Percentiles rank a stretch among this genome's conserved stretches.
These are phyloP conservation scores for Drosophila aff. DNA, from an alignment of 1,140 invertebrate species.

Conservation along the genomic window DNA sequence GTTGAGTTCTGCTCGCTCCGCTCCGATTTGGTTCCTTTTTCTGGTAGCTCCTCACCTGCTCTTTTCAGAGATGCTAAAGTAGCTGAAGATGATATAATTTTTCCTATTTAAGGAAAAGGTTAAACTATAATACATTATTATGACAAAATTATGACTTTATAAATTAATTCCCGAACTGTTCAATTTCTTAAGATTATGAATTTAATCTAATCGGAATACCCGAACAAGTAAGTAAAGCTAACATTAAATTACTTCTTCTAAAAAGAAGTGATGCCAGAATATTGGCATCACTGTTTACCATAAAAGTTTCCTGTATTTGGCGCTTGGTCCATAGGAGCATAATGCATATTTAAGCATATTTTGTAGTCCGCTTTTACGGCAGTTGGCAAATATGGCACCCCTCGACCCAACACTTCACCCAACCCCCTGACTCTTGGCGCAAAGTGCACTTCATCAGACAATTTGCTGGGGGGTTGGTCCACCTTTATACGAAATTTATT, in stretches of 20 bases:
- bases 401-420: constrained; percentile 7
- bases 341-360: constrained; percentile 83
- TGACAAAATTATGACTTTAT: background rate
- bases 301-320: constrained; percentile 18
- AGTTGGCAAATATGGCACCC: constrained; percentile 34
- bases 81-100: background rate
- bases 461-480: constrained; percentile 54
- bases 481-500: background rate
- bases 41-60: constrained; percentile 19
- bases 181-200: background rate
- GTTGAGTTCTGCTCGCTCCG: constrained; percentile 42
- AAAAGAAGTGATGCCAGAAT: constrained; percentile 8
- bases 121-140: background rate
- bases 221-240: background rate
- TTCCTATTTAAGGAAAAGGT: background rate
- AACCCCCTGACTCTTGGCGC: constrained; percentile 15
- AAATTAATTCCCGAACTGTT: background rate
- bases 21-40: constrained; percentile 12
- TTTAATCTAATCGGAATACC: background rate
- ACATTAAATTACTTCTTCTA: background rate
- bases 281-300: constrained; percentile 19
- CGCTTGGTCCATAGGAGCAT: constrained; percentile 68
- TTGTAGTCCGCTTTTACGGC: constrained; percentile 77
- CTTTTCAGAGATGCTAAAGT: constrained; percentile 20
- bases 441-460: constrained; percentile 78